Evolutionary conservation across 2,113 vertebrate genomes (phyloP).

Genomic region (Syngnathus floridae): DNA sequence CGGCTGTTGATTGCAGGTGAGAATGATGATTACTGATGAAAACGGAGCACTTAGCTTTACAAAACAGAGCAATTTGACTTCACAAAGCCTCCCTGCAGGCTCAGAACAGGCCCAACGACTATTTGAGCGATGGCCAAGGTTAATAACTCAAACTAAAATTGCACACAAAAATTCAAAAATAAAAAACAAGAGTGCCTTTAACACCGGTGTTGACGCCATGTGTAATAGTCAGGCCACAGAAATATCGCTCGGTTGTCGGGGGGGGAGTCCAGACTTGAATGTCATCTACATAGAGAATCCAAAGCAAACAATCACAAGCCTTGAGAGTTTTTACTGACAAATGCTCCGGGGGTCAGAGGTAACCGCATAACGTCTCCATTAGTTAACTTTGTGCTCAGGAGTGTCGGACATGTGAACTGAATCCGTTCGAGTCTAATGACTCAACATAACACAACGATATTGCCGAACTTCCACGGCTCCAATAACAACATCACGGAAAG

Average conservation of each 20-base stretch:
- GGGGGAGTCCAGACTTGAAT: too few species aligned
- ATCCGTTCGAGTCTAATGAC: conserved; percentile 38
- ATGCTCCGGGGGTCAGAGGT: conserved; percentile 29
- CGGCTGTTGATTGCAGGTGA: conserved; percentile 28
- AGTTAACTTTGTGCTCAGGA: conserved; percentile 38
- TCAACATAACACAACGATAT: conserved; percentile 15
- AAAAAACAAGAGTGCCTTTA: too few species aligned
- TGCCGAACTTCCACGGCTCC: background rate
- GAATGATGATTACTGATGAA: conserved; percentile 37
- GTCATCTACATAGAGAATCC: too few species aligned
- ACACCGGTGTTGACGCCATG: too few species aligned
- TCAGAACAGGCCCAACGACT: conserved; percentile 11
- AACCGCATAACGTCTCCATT: conserved; percentile 61
- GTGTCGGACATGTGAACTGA: conserved; percentile 44
- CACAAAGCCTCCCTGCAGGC: conserved; percentile 16
- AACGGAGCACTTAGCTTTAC: conserved; percentile 15
- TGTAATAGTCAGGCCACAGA: too few species aligned
- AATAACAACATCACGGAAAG: too few species aligned
- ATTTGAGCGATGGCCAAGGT: too few species aligned
- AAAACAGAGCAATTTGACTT: conserved; percentile 1
- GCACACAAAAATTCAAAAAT: too few species aligned
- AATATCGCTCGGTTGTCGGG: too few species aligned
- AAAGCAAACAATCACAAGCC: background rate
- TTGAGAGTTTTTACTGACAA: conserved; percentile 8
- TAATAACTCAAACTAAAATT: too few species aligned